Evolutionary conservation across 2,888 invertebrate species (phyloP).

Genomic region (Dascillus cervinus): DNA sequence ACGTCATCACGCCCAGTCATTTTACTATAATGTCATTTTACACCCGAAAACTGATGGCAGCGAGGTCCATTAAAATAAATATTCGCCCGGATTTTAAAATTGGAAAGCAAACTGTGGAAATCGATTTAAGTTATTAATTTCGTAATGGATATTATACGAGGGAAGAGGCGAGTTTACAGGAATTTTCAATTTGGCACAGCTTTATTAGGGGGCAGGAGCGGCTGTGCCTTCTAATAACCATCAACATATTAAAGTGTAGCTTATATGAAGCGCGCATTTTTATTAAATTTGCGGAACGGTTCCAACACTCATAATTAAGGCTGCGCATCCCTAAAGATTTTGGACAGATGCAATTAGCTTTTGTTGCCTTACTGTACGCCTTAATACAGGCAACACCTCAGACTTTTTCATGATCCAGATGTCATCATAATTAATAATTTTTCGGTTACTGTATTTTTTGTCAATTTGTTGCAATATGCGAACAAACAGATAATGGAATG

Average conservation of each 20-base stretch:
- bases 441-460: too few species aligned
- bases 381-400: too few species aligned
- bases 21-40: conserved; percentile 32
- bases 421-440: too few species aligned
- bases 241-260: conserved; percentile 16
- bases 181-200: conserved; percentile 36
- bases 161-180: conserved; percentile 32
- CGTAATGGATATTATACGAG: conserved; percentile 36
- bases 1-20: conserved; percentile 36
- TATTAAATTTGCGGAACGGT: conserved; percentile 13
- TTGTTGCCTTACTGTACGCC: too few species aligned
- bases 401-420: too few species aligned
- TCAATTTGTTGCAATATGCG: too few species aligned
- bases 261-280: conserved; percentile 12
- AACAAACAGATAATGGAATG: too few species aligned
- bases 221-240: conserved; percentile 27
- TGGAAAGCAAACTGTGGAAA: conserved; percentile 22
- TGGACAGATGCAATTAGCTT: too few species aligned
- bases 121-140: conserved; percentile 34
- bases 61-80: conserved; percentile 19
- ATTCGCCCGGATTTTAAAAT: conserved; percentile 4
- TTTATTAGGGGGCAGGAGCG: conserved; percentile 27
- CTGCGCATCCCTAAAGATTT: too few species aligned
- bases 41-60: conserved; percentile 23
- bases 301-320: too few species aligned